Evolutionary conservation across 2,888 invertebrate species (phyloP).

Genomic region (Yponomeuta evonymella): DNA sequence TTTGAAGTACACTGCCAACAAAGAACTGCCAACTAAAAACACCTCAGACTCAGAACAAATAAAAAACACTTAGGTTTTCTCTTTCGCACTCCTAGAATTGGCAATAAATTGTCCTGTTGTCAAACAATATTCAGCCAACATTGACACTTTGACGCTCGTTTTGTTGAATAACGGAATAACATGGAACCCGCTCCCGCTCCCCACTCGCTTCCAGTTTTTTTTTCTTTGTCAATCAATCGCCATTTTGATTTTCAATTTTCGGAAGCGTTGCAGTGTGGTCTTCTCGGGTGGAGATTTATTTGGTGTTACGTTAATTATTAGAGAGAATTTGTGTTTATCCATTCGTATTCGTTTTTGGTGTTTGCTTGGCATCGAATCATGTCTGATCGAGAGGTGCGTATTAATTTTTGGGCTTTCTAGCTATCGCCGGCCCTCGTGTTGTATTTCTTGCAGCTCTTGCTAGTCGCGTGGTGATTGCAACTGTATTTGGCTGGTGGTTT

Average conservation of each 20-base stretch:
- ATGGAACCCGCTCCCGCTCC: too few relatives aligned
- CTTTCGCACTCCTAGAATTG: too few relatives aligned
- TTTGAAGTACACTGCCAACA: neutral
- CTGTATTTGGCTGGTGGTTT: slow-evolving; percentile 34
- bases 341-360: slow-evolving; percentile 28
- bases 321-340: slow-evolving; percentile 47
- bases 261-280: slow-evolving; percentile 37
- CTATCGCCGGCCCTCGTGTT: slow-evolving; percentile 51
- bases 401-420: slow-evolving; percentile 35
- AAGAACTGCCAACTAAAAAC: neutral
- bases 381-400: slow-evolving; percentile 73
- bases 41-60: too few relatives aligned
- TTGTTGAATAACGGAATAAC: neutral
- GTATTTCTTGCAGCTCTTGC: slow-evolving; percentile 32
- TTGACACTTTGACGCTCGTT: neutral
- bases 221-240: slow-evolving; percentile 27
- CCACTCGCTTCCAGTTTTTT: neutral
- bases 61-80: too few relatives aligned
- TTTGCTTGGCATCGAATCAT: slow-evolving; percentile 36
- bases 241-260: slow-evolving; percentile 57
- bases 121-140: neutral
- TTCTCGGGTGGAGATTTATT: slow-evolving; percentile 37
- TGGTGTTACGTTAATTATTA: slow-evolving; percentile 44
- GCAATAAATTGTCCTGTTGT: neutral
- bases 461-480: neutral